Conservation (phyloP, 2,888 invertebrate genomes). For the Plutella xylostella region DNA sequence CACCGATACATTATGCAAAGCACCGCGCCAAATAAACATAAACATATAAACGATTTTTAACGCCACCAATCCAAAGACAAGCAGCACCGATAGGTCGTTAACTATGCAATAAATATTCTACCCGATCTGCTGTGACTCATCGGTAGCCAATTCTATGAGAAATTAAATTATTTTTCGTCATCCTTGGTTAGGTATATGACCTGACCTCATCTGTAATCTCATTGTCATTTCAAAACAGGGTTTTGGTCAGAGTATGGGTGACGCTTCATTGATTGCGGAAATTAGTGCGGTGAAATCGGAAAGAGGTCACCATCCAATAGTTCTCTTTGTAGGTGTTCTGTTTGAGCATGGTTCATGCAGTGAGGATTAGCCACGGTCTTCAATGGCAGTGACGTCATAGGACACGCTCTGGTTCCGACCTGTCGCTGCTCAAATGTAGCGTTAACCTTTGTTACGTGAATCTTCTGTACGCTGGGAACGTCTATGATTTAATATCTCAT, state of each 20-base stretch:
- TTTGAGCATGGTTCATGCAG: too few relatives aligned
- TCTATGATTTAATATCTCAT: conserved; percentile 25
- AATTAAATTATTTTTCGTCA: background rate
- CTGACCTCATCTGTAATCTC: background rate
- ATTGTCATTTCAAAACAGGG: background rate
- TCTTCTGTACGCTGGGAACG: conserved; percentile 9
- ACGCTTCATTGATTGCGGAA: conserved; percentile 5
- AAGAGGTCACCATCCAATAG: conserved; percentile 6
- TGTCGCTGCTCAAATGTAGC: conserved; percentile 38
- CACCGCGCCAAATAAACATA: background rate
- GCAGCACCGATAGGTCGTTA: background rate
- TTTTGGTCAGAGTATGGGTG: background rate
- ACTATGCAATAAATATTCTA: conserved; percentile 2
- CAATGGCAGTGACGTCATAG: conserved; percentile 44
- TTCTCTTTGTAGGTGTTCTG: background rate
- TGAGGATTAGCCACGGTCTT: conserved; percentile 22
- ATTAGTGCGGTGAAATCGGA: background rate
- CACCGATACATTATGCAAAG: background rate
- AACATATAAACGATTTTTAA: conserved; percentile 1
- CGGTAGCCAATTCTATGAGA: background rate
- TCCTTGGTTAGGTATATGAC: background rate
- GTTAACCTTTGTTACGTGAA: conserved; percentile 32
- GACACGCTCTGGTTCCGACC: conserved; percentile 50
- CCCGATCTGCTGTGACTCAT: background rate
- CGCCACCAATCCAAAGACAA: background rate